These are phyloP conservation scores for Octodonta nipae DNA, from an alignment of 2,888 invertebrate species.

Conservation along the genomic window DNA sequence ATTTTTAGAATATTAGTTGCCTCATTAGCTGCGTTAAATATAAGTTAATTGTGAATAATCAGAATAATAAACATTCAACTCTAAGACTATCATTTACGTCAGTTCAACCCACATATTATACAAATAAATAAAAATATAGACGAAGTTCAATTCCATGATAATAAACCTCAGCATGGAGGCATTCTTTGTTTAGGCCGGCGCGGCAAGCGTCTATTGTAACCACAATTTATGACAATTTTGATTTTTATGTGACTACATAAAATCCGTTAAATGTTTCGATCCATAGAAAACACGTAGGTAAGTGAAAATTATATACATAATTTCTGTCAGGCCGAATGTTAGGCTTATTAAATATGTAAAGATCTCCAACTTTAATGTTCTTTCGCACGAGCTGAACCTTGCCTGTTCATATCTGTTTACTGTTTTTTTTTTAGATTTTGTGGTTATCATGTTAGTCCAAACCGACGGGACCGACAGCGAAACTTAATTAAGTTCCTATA, in stretches of 20 bases:
- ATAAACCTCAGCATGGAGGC: slow-evolving; percentile 19
- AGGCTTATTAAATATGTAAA: slow-evolving; percentile 11
- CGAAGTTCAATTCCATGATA: slow-evolving; percentile 24
- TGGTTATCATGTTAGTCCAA: no score
- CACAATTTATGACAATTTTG: slow-evolving; percentile 21
- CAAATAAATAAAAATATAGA: slow-evolving; percentile 23
- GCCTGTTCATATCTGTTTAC: no score
- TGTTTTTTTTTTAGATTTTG: no score
- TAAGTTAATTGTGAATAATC: no score
- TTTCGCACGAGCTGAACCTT: slow-evolving; percentile 10
- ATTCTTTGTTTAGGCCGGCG: slow-evolving; percentile 18
- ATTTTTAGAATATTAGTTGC: no score
- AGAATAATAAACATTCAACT: slow-evolving; percentile 20
- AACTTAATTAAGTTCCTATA: no score
- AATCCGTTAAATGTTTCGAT: slow-evolving; percentile 14
- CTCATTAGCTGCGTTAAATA: no score
- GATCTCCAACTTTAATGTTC: slow-evolving; percentile 4
- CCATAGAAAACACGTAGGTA: slow-evolving; percentile 14
- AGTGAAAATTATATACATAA: slow-evolving; percentile 14
- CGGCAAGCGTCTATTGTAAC: slow-evolving; percentile 21
- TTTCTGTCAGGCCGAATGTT: slow-evolving; percentile 11
- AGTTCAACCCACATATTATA: slow-evolving; percentile 19
- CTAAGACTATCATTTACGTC: slow-evolving; percentile 24
- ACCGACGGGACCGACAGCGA: no score
- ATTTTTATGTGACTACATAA: slow-evolving; percentile 21